Evolutionary conservation across 2,113 vertebrate species (phyloP).

Genomic region (Brachyistius frenatus): DNA sequence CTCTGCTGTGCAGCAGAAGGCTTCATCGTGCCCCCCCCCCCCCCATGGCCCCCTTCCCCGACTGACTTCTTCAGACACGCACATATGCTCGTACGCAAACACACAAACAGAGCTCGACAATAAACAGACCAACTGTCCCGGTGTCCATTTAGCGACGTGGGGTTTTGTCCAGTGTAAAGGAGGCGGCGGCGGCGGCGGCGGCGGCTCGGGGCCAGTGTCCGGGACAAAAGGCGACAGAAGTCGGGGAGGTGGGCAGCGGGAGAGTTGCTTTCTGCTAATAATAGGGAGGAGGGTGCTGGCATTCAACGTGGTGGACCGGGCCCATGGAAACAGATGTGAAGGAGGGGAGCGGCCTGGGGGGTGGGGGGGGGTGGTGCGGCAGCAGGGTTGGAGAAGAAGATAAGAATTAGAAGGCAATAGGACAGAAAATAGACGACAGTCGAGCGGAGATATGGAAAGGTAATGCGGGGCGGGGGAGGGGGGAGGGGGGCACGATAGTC

Average conservation of each 20-base stretch:
- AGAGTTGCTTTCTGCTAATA: slow-evolving; percentile 70
- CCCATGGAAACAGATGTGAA: slow-evolving; percentile 81
- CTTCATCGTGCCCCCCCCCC: background rate
- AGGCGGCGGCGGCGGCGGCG: slow-evolving; percentile 37
- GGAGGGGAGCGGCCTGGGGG: slow-evolving; percentile 47
- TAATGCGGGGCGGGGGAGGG: slow-evolving; percentile 32
- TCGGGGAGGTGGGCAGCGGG: slow-evolving; percentile 63
- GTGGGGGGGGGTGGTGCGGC: slow-evolving; percentile 6
- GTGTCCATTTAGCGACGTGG: slow-evolving; percentile 68
- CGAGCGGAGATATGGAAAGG: slow-evolving; percentile 50
- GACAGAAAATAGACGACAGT: slow-evolving; percentile 51
- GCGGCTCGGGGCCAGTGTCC: slow-evolving; percentile 35
- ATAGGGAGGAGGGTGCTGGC: slow-evolving; percentile 78
- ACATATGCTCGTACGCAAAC: slow-evolving; percentile 48
- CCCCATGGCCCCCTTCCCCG: background rate
- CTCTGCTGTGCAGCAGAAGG: slow-evolving; percentile 48
- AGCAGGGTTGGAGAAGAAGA: slow-evolving; percentile 38
- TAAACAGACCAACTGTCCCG: slow-evolving; percentile 69
- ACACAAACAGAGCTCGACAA: slow-evolving; percentile 54
- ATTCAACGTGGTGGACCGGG: slow-evolving; percentile 71
- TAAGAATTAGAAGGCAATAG: slow-evolving; percentile 58
- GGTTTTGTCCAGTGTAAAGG: slow-evolving; percentile 67
- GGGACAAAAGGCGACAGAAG: slow-evolving; percentile 78
- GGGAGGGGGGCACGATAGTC: slow-evolving; percentile 30
- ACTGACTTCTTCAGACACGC: slow-evolving; percentile 25